Percentiles rank a stretch among this genome's conserved stretches.
Evolutionary conservation across 2,888 invertebrate genomes (phyloP).

Genomic region (Leptogaster cylindrica): DNA sequence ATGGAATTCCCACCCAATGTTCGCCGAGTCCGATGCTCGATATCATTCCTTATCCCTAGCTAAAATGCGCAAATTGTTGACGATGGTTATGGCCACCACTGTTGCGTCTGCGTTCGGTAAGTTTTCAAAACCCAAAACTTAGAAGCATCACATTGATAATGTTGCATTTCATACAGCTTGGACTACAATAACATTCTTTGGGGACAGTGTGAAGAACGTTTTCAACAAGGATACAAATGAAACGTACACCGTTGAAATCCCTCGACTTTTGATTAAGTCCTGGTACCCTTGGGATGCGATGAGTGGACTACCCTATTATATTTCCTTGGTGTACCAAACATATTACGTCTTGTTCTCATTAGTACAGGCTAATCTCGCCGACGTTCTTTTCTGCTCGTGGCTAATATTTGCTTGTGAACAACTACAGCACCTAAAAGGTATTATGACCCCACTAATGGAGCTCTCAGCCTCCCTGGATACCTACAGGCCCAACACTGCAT

Average conservation of each 20-base stretch:
- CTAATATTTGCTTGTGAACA: conserved; percentile 86
- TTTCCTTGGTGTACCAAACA: conserved; percentile 72
- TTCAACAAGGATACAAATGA: conserved; percentile 76
- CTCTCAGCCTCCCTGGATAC: conserved; percentile 82
- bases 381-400: conserved; percentile 85
- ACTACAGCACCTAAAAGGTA: conserved; percentile 82
- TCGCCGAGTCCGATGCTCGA: conserved; percentile 80
- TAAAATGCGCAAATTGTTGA: conserved; percentile 76
- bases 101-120: conserved; percentile 68
- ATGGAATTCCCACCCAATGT: conserved; percentile 81
- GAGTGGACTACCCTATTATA: conserved; percentile 71
- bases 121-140: too few relatives aligned
- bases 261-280: conserved; percentile 75
- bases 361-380: conserved; percentile 68
- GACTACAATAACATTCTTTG: conserved; percentile 81
- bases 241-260: conserved; percentile 71
- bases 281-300: conserved; percentile 82
- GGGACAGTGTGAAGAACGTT: conserved; percentile 73
- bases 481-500: conserved; percentile 74
- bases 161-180: conserved; percentile 65
- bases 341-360: conserved; percentile 73
- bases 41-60: conserved; percentile 76
- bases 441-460: conserved; percentile 87
- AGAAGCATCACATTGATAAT: too few relatives aligned
- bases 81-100: conserved; percentile 70